Evolutionary conservation across 1,140 invertebrate species (phyloP).

Genomic region (Carposina sasakii): DNA sequence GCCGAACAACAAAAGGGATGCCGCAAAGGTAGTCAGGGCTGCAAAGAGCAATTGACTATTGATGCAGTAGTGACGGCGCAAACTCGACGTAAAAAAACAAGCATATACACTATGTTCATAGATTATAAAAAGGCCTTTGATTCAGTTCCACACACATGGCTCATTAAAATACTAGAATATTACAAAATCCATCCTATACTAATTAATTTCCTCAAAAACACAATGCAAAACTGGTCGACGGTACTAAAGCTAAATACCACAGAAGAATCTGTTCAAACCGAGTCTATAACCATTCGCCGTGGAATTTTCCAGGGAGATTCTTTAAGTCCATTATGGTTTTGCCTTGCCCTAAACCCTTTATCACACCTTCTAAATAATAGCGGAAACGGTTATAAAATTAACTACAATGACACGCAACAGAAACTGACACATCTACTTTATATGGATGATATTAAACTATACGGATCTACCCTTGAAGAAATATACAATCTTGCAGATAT

Average conservation of each 20-base stretch:
- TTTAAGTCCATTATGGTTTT: constrained; percentile 20
- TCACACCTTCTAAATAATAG: constrained; percentile 5
- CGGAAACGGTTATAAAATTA: neutral
- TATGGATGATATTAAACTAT: constrained; percentile 7
- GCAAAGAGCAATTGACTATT: constrained; percentile 21
- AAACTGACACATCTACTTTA: constrained; percentile 8
- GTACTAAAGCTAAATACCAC: neutral
- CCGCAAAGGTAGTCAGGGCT: constrained; percentile 17
- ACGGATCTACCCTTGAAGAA: neutral
- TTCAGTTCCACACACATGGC: constrained; percentile 21
- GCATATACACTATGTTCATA: constrained; percentile 11
- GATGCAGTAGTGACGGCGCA: constrained; percentile 17
- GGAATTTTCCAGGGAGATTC: constrained; percentile 9
- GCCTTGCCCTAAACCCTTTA: constrained; percentile 20
- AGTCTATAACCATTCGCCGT: neutral
- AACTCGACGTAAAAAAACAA: constrained; percentile 9
- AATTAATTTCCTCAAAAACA: neutral
- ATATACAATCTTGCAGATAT: neutral
- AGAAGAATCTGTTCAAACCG: neutral
- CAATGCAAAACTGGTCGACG: constrained; percentile 4
- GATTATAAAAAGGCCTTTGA: constrained; percentile 28
- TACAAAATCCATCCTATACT: neutral
- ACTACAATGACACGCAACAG: neutral
- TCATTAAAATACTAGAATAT: constrained; percentile 15
- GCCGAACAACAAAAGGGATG: constrained; percentile 31